Conservation (phyloP, 2,797 vertebrate species). For the Prunella strophiata region DNA sequence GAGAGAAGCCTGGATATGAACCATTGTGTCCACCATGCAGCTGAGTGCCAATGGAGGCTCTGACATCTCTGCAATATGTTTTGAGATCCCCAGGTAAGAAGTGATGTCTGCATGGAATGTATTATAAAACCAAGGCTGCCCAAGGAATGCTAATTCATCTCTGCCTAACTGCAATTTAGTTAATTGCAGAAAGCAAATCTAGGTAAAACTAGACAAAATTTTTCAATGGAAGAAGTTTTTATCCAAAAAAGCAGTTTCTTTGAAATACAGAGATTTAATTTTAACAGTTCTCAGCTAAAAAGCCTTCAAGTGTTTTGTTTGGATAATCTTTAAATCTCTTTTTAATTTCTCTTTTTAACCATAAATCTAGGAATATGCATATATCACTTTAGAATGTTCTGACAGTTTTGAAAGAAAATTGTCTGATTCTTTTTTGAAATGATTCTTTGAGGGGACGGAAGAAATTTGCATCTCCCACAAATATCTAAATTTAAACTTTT, state of each 20-base stretch:
- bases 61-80: not conserved
- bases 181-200: not conserved
- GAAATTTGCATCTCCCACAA: conserved; percentile 52
- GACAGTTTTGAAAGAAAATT: conserved; percentile 36
- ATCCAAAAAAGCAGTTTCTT: not conserved
- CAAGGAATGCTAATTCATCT: not conserved
- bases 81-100: not conserved
- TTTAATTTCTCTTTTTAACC: conserved; percentile 4
- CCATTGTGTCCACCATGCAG: accelerated
- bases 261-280: not conserved
- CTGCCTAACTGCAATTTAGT: not conserved
- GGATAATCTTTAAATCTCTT: conserved; percentile 14
- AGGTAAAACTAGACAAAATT: not conserved
- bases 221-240: not conserved
- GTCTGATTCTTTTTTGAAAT: conserved; percentile 10
- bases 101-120: accelerated
- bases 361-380: not conserved
- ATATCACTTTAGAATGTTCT: conserved; percentile 7
- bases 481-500: conserved; percentile 52
- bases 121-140: not conserved
- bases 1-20: not conserved
- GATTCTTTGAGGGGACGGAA: conserved; percentile 18
- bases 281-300: not conserved
- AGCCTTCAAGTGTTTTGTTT: not conserved
- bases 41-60: not conserved